phyloP scores from a whole-genome alignment of 2,888 invertebrate genomes.

The Pammene fasciana region DNA sequence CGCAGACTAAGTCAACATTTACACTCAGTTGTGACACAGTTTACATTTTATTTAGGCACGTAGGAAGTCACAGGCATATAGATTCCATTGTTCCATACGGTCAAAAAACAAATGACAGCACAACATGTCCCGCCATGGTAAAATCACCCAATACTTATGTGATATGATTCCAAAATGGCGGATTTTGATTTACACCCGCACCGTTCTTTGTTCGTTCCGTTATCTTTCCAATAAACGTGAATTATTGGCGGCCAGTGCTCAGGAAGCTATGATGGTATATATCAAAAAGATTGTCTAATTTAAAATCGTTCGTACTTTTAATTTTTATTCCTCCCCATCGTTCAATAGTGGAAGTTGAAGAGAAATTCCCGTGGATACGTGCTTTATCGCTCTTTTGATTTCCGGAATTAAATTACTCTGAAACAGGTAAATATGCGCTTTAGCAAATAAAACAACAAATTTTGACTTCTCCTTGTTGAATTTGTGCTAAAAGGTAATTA shows the following conservation, averaged over 20 bases:
- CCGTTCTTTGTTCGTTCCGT: slow-evolving; percentile 70
- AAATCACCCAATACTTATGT: slow-evolving; percentile 42
- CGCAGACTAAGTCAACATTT: no score
- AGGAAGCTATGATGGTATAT: slow-evolving; percentile 64
- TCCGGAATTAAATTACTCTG: neutral
- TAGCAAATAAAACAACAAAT: neutral
- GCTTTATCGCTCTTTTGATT: neutral
- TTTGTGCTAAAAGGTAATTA: neutral
- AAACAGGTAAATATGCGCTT: neutral
- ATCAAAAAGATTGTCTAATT: slow-evolving; percentile 79
- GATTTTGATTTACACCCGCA: slow-evolving; percentile 68
- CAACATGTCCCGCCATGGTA: slow-evolving; percentile 26
- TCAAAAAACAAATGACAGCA: slow-evolving; percentile 30
- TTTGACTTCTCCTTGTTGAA: neutral
- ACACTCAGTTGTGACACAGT: no score
- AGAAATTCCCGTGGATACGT: neutral
- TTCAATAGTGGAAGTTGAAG: slow-evolving; percentile 5
- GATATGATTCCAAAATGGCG: slow-evolving; percentile 61
- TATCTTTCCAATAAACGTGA: slow-evolving; percentile 80
- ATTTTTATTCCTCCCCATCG: slow-evolving; percentile 46
- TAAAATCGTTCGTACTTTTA: slow-evolving; percentile 69
- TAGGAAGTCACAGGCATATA: neutral
- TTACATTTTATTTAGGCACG: no score
- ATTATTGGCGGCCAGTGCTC: slow-evolving; percentile 71
- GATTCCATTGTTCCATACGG: slow-evolving; percentile 6